Evolutionary conservation across 2,113 vertebrate genomes (phyloP).

Genomic region (Willisornis vidua): DNA sequence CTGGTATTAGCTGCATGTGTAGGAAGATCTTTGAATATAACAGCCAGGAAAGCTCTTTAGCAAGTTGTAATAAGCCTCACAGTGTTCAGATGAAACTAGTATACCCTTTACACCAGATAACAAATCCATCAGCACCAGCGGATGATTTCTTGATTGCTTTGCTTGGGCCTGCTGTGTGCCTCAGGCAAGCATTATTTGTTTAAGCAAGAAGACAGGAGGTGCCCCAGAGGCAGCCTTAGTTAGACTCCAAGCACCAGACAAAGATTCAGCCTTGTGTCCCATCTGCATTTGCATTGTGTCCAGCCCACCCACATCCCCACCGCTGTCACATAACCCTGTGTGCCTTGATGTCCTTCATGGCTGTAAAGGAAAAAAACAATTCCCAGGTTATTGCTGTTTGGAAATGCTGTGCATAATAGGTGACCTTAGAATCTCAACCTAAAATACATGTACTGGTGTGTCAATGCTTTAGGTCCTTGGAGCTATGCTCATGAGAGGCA

Average conservation of each 20-base stretch:
- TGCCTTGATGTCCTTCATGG: background rate
- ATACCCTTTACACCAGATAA: slow-evolving; percentile 11
- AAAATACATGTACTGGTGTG: background rate
- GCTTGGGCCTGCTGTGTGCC: slow-evolving; percentile 36
- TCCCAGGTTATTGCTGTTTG: background rate
- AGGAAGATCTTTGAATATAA: background rate
- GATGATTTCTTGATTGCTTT: slow-evolving; percentile 41
- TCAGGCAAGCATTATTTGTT: background rate
- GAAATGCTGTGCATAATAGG: background rate
- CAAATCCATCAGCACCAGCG: background rate
- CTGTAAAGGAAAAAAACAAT: background rate
- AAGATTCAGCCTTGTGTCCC: background rate
- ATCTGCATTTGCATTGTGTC: background rate
- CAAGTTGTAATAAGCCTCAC: background rate
- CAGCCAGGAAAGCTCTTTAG: background rate
- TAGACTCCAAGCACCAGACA: background rate
- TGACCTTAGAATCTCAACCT: background rate
- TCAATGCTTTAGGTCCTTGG: background rate
- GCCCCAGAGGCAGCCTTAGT: background rate
- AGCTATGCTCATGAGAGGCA: background rate
- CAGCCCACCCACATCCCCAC: background rate
- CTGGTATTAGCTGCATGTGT: background rate
- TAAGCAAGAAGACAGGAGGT: slow-evolving; percentile 7
- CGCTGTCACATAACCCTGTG: background rate
- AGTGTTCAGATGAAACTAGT: background rate